These are phyloP conservation scores for Zoanthus gigantus DNA, from an alignment of 92 coral and sea anemone species.

Conservation along the genomic window DNA sequence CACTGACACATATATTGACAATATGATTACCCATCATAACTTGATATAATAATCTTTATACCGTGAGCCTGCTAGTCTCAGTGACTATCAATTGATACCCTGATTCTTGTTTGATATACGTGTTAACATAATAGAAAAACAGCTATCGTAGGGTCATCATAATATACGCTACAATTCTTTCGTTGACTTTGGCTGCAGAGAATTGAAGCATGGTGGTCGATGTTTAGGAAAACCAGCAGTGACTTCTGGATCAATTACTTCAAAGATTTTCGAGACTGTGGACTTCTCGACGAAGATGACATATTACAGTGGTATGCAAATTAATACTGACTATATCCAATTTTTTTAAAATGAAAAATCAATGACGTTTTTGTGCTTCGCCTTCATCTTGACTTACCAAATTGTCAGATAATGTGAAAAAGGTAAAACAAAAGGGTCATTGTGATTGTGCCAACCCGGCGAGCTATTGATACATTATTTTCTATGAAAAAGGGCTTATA, in stretches of 20 bases:
- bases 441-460: background rate
- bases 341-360: background rate
- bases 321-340: background rate
- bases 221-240: conserved; percentile 23
- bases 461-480: background rate
- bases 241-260: conserved; percentile 38
- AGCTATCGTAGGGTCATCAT: conserved; percentile 9
- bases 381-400: background rate
- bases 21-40: background rate
- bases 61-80: conserved; percentile 7
- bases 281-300: conserved; percentile 27
- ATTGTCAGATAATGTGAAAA: background rate
- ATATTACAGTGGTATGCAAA: conserved; percentile 21
- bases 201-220: conserved; percentile 15
- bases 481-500: background rate
- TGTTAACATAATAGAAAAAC: conserved; percentile 1
- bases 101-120: conserved; percentile 9
- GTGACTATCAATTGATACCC: background rate
- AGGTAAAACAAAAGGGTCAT: background rate
- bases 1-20: background rate
- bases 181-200: background rate
- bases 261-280: conserved; percentile 32
- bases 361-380: background rate
- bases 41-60: background rate
- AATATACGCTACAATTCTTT: conserved; percentile 1